phyloP scores from a whole-genome alignment of 2,113 vertebrate genomes.

The Eleginops maclovinus region DNA sequence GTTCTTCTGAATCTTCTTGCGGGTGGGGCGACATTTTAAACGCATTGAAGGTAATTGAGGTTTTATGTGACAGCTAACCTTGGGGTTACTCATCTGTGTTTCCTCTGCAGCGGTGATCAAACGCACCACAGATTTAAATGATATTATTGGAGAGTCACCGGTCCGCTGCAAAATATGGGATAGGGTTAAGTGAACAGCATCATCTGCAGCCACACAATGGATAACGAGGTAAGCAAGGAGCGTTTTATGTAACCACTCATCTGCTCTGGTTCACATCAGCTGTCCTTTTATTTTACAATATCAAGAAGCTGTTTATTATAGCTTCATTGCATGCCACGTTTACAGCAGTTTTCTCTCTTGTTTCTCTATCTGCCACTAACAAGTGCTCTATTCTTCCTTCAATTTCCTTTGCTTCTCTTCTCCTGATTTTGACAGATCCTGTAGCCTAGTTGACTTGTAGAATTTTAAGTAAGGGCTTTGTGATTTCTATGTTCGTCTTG shows the following conservation, averaged over 20 bases:
- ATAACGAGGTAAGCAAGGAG: conserved; percentile 61
- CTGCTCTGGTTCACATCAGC: conserved; percentile 15
- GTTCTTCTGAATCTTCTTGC: not conserved
- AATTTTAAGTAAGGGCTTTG: conserved; percentile 76
- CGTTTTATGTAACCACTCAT: not conserved
- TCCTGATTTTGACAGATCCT: conserved; percentile 66
- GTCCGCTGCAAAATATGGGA: conserved; percentile 20
- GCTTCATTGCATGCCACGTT: conserved; percentile 9
- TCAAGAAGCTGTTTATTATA: not conserved
- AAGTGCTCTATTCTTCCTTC: conserved; percentile 51
- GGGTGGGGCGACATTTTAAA: conserved; percentile 40
- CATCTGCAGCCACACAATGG: conserved; percentile 62
- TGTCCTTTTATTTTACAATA: conserved; percentile 15
- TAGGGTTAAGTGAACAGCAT: conserved; percentile 45
- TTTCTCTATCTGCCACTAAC: conserved; percentile 51
- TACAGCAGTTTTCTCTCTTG: conserved; percentile 13
- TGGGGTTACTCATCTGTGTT: conserved; percentile 31
- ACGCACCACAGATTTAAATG: not conserved
- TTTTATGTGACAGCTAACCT: conserved; percentile 44
- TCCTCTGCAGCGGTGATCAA: conserved; percentile 25
- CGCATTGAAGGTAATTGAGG: not conserved
- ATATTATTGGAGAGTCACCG: not conserved
- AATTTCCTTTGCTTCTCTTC: conserved; percentile 44
- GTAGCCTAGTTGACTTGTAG: conserved; percentile 74
- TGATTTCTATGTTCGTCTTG: conserved; percentile 50